Evolutionary conservation across 2,113 vertebrate genomes (phyloP).

Genomic region (Elaphurus davidianus): DNA sequence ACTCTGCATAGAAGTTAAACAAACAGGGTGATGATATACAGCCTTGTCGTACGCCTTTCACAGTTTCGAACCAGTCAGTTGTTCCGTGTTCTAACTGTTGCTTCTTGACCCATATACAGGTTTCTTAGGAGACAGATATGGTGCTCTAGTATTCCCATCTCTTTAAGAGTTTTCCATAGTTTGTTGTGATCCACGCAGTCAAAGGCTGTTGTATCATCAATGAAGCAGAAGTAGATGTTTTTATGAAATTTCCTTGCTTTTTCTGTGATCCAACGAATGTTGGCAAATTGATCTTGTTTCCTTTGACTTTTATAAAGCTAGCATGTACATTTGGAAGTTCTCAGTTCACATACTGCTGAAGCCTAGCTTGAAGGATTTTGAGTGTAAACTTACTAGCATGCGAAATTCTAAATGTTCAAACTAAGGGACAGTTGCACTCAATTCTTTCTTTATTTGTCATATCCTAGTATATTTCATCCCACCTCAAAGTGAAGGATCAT

Average conservation of each 20-base stretch:
- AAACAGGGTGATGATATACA: background rate
- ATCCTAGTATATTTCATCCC: background rate
- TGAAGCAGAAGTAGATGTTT: background rate
- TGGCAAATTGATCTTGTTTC: background rate
- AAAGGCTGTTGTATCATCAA: background rate
- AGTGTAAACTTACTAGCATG: background rate
- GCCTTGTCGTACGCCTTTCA: rapidly evolving
- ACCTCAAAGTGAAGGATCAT: background rate
- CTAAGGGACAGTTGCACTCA: background rate
- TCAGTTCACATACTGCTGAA: background rate
- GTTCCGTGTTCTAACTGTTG: background rate
- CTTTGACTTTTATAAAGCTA: background rate
- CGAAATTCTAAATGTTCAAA: background rate
- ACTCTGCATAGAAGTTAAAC: background rate
- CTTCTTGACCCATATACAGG: background rate
- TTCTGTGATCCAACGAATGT: background rate
- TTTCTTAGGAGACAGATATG: background rate
- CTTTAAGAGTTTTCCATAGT: background rate
- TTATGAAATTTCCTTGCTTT: background rate
- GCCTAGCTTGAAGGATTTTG: background rate
- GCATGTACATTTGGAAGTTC: background rate
- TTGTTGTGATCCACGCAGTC: background rate
- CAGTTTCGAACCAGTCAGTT: background rate
- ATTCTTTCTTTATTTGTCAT: background rate
- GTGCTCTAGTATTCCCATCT: background rate